Base-by-base conservation (phyloP, 2,113 vertebrate species). In the Atractosteus spatula region DNA sequence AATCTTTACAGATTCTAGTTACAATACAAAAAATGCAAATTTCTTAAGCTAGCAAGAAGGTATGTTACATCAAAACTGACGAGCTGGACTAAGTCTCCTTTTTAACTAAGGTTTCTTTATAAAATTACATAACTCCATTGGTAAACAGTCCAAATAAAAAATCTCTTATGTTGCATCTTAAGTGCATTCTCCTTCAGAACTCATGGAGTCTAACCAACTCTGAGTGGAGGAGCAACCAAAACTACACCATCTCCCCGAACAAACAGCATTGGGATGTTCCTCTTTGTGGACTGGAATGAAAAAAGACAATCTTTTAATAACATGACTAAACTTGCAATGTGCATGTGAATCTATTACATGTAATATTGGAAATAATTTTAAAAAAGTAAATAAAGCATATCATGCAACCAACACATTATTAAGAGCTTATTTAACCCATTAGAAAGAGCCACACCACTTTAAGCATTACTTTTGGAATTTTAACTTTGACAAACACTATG, bases 191-290 rank as follows among this genome's bases (percentile, higher is more conserved):
- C 55, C 17, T 59, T 47, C 11, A 62, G 63, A 4, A 43, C 56
- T 51, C 11, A 17, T 0, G 12, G 41, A 62, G 47, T 8, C 74
- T 84, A 99, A 72, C 96, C 97, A 67, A 98, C 96, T 81, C 97
- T 88, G 77, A 98, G 71, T 0, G 97, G 97, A 4, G 97, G 96
- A 56, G 97, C 96, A 17, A 98, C 96, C 0, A 99, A 93, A 44
- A 99, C 96, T 4, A 99, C 97, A 1, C 97, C 97, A 3, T 99
- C 97, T 62, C 97, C 97, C 86, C 97, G 91, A 70, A 99, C 97
- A 76, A 99, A 99, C 76, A 99, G 93, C 97, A 99, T 99, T 0
- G 97, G 96, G 77, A 98, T 99, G 87, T 98, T 99, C 79, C 96
- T 92, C 88, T 99, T 99, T 55, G 97, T 99, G 2, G 97, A 99